Evolutionary conservation across 2,888 invertebrate species (phyloP).

Genomic region (Elmis aenea): DNA sequence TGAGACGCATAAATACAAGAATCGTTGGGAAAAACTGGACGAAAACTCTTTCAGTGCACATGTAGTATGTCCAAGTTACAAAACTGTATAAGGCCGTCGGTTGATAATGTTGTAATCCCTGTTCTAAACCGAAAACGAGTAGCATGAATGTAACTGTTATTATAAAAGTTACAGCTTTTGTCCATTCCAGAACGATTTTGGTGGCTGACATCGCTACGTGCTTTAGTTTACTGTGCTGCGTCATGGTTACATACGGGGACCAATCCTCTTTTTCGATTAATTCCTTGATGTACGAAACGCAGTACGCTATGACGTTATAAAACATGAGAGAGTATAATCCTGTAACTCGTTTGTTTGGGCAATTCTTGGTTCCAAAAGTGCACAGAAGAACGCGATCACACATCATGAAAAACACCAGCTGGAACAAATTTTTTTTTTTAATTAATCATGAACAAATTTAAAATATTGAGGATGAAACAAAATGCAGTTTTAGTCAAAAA

Average conservation of each 20-base stretch:
- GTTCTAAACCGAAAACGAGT: conserved; percentile 68
- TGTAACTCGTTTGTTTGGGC: conserved; percentile 50
- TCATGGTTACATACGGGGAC: conserved; percentile 70
- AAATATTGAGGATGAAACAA: no score
- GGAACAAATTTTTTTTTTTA: no score
- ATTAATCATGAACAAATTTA: no score
- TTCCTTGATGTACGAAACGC: conserved; percentile 69
- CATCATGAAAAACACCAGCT: conserved; percentile 68
- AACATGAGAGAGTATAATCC: conserved; percentile 75
- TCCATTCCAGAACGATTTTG: conserved; percentile 76
- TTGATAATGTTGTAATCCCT: conserved; percentile 68
- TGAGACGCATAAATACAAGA: conserved; percentile 55
- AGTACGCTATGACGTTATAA: conserved; percentile 76
- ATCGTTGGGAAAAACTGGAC: conserved; percentile 59
- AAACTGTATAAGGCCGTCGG: conserved; percentile 63
- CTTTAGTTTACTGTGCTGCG: conserved; percentile 64
- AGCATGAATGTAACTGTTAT: conserved; percentile 73
- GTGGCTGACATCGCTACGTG: conserved; percentile 79
- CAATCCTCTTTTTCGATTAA: conserved; percentile 70
- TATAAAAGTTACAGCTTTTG: conserved; percentile 73
- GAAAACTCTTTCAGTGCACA: conserved; percentile 68
- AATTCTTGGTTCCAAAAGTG: conserved; percentile 46
- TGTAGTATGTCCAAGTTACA: conserved; percentile 65
- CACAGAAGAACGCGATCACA: conserved; percentile 62
- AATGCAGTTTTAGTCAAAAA: no score